These are phyloP conservation scores for Etheostoma nigrum DNA, from an alignment of 2,797 vertebrate species.

Conservation along the genomic window DNA sequence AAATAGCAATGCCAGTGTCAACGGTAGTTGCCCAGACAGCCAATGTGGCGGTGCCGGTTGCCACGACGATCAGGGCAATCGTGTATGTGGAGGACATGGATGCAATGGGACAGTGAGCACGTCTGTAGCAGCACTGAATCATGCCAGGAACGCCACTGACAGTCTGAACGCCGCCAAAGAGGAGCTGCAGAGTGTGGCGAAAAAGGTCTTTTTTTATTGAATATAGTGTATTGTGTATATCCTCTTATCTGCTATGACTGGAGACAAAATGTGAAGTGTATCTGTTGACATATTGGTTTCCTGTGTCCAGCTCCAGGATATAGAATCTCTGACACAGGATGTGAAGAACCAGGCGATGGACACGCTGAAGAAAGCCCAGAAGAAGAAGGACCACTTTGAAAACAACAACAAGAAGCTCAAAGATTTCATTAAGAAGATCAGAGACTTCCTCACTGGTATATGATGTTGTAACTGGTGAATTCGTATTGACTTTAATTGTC, in stretches of 20 bases:
- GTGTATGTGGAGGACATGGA: slow-evolving; percentile 82
- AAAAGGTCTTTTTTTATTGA: slow-evolving; percentile 78
- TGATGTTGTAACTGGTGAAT: not conserved
- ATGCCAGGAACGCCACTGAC: slow-evolving; percentile 64
- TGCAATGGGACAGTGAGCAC: slow-evolving; percentile 85
- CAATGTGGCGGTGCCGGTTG: slow-evolving; percentile 88
- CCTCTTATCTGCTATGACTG: not conserved
- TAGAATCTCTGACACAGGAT: slow-evolving; percentile 83
- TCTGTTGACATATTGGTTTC: slow-evolving; percentile 6
- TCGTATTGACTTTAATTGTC: not conserved
- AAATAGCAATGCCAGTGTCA: slow-evolving; percentile 56
- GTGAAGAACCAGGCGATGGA: slow-evolving; percentile 83
- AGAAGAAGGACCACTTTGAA: slow-evolving; percentile 82
- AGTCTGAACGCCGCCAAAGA: slow-evolving; percentile 76
- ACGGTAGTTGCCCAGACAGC: slow-evolving; percentile 77
- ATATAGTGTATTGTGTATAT: no score
- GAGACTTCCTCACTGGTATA: slow-evolving; percentile 89
- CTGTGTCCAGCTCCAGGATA: slow-evolving; percentile 84
- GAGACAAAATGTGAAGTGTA: not conserved
- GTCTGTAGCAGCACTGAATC: slow-evolving; percentile 75
- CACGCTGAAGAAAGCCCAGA: slow-evolving; percentile 82
- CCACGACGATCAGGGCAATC: slow-evolving; percentile 71
- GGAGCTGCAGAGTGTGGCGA: slow-evolving; percentile 80
- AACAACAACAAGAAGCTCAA: slow-evolving; percentile 86
- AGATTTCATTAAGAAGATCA: slow-evolving; percentile 89